phyloP scores from a whole-genome alignment of 2,113 vertebrate genomes.

The Caranx melampygus region DNA sequence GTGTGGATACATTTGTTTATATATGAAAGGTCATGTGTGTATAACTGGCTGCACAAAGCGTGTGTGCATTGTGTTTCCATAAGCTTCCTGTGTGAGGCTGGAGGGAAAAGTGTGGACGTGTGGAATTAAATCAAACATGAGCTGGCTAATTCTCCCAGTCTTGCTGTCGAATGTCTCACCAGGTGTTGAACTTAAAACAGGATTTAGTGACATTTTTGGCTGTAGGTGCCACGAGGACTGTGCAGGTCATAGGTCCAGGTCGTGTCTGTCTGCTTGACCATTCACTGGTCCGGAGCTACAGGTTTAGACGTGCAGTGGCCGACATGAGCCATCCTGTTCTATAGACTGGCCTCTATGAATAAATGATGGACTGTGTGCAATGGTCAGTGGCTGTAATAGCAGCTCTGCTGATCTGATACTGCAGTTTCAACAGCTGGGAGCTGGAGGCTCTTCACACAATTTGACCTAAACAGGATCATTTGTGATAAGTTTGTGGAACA shows the following conservation, averaged over 20 bases:
- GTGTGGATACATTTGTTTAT: constrained; percentile 17
- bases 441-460: not conserved
- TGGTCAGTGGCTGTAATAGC: constrained; percentile 48
- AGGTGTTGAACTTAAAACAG: constrained; percentile 6
- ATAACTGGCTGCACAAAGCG: constrained; percentile 17
- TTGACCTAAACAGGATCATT: constrained; percentile 9
- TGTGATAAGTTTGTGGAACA: not conserved
- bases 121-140: constrained; percentile 28
- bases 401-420: constrained; percentile 13
- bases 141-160: constrained; percentile 6
- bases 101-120: not conserved
- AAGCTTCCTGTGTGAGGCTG: constrained; percentile 16
- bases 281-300: constrained; percentile 46
- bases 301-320: constrained; percentile 54
- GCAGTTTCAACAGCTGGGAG: constrained; percentile 21
- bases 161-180: constrained; percentile 21
- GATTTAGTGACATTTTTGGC: constrained; percentile 1
- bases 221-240: constrained; percentile 40
- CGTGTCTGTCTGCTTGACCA: constrained; percentile 31
- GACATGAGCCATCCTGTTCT: constrained; percentile 58
- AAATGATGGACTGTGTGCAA: constrained; percentile 63
- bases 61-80: constrained; percentile 14
- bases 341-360: constrained; percentile 74
- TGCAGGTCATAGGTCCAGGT: constrained; percentile 19
- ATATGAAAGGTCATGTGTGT: constrained; percentile 39